Evolutionary conservation across 2,888 invertebrate species (phyloP).

Genomic region (Rhagonycha fulva): DNA sequence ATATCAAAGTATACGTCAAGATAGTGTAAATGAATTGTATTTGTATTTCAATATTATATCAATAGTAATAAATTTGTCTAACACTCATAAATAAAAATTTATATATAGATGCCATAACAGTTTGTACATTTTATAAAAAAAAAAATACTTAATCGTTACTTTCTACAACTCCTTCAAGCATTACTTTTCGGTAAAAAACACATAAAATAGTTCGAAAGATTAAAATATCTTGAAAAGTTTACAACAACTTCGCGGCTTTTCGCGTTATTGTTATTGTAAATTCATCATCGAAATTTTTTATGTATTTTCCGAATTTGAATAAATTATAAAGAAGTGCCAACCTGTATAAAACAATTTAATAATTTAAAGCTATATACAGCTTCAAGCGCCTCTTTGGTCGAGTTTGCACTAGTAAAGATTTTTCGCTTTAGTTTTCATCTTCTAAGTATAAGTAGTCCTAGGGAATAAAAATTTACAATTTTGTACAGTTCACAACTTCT

Average conservation of each 20-base stretch:
- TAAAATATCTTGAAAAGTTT: neutral
- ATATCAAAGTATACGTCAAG: neutral
- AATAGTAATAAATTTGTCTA: constrained; percentile 18
- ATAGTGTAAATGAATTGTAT: neutral
- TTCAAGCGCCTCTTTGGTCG: constrained; percentile 53
- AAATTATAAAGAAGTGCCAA: constrained; percentile 36
- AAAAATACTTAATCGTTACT: neutral
- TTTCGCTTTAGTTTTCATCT: neutral
- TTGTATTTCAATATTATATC: neutral
- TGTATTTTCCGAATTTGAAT: neutral
- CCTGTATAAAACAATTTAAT: constrained; percentile 46
- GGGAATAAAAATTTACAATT: neutral
- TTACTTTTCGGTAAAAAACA: neutral
- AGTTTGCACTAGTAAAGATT: neutral
- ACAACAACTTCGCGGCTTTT: neutral
- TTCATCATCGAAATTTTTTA: neutral
- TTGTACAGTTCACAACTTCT: neutral
- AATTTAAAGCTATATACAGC: constrained; percentile 56
- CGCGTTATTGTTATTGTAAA: neutral
- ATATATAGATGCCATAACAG: constrained; percentile 28
- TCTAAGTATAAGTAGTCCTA: neutral
- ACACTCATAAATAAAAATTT: constrained; percentile 21
- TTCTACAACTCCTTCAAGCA: neutral
- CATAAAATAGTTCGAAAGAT: neutral
- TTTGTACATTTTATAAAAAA: constrained; percentile 19